Evolutionary conservation across 2,797 vertebrate genomes (phyloP).

Genomic region (Periparus ater): DNA sequence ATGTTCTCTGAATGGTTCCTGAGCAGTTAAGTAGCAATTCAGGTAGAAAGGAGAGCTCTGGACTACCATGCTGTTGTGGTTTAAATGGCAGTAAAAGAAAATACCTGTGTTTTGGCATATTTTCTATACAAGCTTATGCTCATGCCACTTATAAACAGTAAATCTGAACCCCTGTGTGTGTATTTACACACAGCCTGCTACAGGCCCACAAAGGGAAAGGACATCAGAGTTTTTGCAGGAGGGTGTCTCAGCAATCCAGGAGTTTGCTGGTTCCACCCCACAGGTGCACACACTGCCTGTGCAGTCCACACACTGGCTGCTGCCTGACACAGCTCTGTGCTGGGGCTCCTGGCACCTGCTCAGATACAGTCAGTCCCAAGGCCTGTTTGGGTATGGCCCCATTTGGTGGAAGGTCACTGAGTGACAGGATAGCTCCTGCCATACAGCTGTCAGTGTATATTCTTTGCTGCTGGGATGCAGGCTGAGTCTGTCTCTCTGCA

Average conservation of each 20-base stretch:
- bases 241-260: neutral
- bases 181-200: neutral
- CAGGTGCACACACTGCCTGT: rapidly evolving
- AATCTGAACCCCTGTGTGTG: neutral
- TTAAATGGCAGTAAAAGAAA: neutral
- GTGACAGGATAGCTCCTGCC: neutral
- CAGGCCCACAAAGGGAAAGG: neutral
- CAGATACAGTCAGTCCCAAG: neutral
- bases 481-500: neutral
- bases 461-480: neutral
- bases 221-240: neutral
- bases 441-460: neutral
- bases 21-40: neutral
- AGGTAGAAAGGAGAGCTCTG: neutral
- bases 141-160: neutral
- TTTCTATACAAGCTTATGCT: neutral
- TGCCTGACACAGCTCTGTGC: neutral
- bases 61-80: neutral
- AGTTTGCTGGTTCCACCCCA: neutral
- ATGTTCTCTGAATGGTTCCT: neutral
- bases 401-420: neutral
- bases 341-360: neutral
- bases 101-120: neutral
- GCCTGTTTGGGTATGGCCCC: neutral
- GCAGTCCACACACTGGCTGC: rapidly evolving